A percentile compares a stretch with the other conserved stretches of the same genome.
Evolutionary conservation across 2,888 invertebrate species (phyloP).

Genomic region (Eledona agricola): DNA sequence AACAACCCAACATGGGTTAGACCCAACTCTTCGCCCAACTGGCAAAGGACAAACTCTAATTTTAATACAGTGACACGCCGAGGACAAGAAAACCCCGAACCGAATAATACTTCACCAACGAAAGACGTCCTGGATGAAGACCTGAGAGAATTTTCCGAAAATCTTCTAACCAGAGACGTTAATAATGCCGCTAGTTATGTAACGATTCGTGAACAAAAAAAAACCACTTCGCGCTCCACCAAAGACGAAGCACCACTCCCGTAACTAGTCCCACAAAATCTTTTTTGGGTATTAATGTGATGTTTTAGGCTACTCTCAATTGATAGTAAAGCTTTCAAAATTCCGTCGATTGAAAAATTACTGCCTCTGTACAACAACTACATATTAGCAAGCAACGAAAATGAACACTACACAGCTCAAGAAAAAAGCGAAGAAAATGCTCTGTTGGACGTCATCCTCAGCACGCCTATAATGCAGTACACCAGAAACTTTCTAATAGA

Average conservation of each 20-base stretch:
- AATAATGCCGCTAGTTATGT: conserved; percentile 78
- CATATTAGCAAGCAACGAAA: conserved; percentile 74
- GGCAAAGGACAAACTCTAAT: conserved; percentile 10
- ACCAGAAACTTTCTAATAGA: conserved; percentile 72
- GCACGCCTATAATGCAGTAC: conserved; percentile 78
- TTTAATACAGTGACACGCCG: conserved; percentile 3
- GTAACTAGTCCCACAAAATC: conserved; percentile 66
- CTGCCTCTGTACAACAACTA: conserved; percentile 85
- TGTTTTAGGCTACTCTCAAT: conserved; percentile 72
- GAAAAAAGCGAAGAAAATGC: conserved; percentile 81
- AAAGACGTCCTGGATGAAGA: conserved; percentile 51
- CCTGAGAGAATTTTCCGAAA: conserved; percentile 74
- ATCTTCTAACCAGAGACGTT: conserved; percentile 73
- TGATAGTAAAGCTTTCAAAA: conserved; percentile 69
- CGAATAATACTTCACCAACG: conserved; percentile 13
- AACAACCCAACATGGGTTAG: conserved; percentile 30
- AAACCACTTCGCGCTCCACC: conserved; percentile 73
- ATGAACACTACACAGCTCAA: conserved; percentile 79
- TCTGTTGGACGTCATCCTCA: conserved; percentile 80
- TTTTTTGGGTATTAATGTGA: background rate
- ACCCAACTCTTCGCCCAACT: conserved; percentile 16
- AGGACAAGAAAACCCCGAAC: background rate
- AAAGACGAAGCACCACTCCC: conserved; percentile 78
- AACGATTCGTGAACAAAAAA: conserved; percentile 78
- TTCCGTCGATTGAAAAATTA: conserved; percentile 79